Conservation (phyloP, 2,113 vertebrate species). For the Pandion haliaetus region DNA sequence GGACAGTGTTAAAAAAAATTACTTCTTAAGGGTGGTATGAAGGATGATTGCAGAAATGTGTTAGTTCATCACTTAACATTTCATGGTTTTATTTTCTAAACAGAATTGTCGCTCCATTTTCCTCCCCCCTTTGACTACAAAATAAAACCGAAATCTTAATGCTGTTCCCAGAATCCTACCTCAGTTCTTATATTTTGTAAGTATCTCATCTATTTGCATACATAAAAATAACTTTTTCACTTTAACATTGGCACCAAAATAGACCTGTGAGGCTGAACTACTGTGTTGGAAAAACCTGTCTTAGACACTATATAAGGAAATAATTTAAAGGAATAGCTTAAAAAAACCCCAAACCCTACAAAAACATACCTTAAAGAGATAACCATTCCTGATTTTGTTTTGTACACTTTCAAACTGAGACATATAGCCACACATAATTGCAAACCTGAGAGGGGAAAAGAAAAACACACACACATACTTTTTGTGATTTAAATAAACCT, state of each 20-base stretch:
- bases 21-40: not conserved
- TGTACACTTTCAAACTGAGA: constrained; percentile 92
- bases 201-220: not conserved
- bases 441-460: constrained; percentile 83
- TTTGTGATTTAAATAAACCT: constrained; percentile 52
- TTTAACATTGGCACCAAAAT: not conserved
- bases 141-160: not conserved
- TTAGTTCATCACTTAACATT: not conserved
- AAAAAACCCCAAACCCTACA: not conserved
- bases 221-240: not conserved
- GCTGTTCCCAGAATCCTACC: not conserved
- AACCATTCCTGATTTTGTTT: constrained; percentile 94
- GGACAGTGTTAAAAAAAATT: not conserved
- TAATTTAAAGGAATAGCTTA: constrained; percentile 41
- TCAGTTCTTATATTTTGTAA: not conserved
- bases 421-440: constrained; percentile 92
- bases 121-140: not conserved
- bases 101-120: not conserved
- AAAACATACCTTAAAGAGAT: constrained; percentile 90
- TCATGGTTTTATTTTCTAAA: not conserved
- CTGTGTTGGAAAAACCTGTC: not conserved
- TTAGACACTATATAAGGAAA: constrained; percentile 11
- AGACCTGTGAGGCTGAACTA: not conserved
- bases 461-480: constrained; percentile 68
- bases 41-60: not conserved